Conservation (phyloP, 2,888 invertebrate species). For the Lycophotia porphyrea region DNA sequence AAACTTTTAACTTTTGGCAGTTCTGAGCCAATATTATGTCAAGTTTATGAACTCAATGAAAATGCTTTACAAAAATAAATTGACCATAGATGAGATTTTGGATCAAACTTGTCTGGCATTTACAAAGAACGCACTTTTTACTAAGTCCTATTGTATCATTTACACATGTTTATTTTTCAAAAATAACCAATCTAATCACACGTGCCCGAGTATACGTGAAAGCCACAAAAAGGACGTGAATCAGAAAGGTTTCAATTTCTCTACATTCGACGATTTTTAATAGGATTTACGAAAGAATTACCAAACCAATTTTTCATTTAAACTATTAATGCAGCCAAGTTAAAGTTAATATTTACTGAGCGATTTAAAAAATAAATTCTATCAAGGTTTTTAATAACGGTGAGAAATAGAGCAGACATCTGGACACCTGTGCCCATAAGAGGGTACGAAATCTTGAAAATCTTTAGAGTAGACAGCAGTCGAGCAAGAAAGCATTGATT, state of each 20-base stretch:
- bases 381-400: constrained; percentile 56
- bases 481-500: constrained; percentile 46
- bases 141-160: background rate
- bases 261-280: constrained; percentile 45
- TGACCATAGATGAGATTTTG: background rate
- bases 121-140: background rate
- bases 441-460: constrained; percentile 46
- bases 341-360: constrained; percentile 25
- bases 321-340: constrained; percentile 37
- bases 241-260: constrained; percentile 46
- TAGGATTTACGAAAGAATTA: constrained; percentile 41
- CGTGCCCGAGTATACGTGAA: constrained; percentile 13
- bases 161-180: constrained; percentile 13
- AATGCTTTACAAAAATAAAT: constrained; percentile 15
- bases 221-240: constrained; percentile 42
- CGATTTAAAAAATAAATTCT: constrained; percentile 29
- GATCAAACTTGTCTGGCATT: background rate
- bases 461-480: constrained; percentile 26
- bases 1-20: constrained; percentile 68
- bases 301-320: constrained; percentile 25
- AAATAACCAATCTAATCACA: constrained; percentile 13
- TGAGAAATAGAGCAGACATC: constrained; percentile 40
- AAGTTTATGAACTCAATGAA: constrained; percentile 13
- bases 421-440: constrained; percentile 51
- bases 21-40: constrained; percentile 37